Base-by-base conservation (phyloP, 2,797 vertebrate species). In the Esox masquinongy region DNA sequence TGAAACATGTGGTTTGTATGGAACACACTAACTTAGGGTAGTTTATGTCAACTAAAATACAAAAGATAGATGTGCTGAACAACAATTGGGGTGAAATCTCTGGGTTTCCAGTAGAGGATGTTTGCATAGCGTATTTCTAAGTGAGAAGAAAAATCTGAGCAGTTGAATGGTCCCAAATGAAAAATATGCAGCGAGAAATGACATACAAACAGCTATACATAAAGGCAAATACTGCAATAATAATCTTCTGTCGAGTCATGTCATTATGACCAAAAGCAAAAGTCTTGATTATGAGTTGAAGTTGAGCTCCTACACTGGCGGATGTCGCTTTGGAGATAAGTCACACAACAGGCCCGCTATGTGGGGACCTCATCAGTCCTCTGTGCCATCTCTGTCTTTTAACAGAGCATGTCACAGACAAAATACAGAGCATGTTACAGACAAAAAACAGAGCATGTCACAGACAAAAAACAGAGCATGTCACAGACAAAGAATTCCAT, bases 311-410 rank as follows among this genome's bases (percentile, higher is more conserved):
- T 71, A 68, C 19, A 34, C 29, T 56, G 29, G 12, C 5, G n/a
- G 22, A 5, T 24, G 69, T 49, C 68, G 43, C 50, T 31, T 34
- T 36, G 53, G 19, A 74, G 50, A 68, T 69, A 70, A 49, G 59
- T 39, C 22, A 75, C 68, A 83, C 79, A 81, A 79, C 39, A 66
- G 49, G 15, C 4, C 39, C 31, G 36, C 19, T 56, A 24, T 71
- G 36, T 47, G 19, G 39, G 47, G 50, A 70, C 47, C 72, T 59
- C 19, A 22, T 74, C 66, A 82, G 36, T 19, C n/a, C 68, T 14
- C 72, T 31, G 68, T 22, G 49, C 1, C 8, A 39, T 43, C 61
- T 71, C 36, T 74, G 51, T 64, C 59, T 72, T 72, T 77, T 69
- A 19, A n/a, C n/a, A n/a, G n/a, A n/a, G 2, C 8, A 77, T 39